Base-by-base conservation (phyloP, 1,140 invertebrate genomes). In the Megathymus violae region DNA sequence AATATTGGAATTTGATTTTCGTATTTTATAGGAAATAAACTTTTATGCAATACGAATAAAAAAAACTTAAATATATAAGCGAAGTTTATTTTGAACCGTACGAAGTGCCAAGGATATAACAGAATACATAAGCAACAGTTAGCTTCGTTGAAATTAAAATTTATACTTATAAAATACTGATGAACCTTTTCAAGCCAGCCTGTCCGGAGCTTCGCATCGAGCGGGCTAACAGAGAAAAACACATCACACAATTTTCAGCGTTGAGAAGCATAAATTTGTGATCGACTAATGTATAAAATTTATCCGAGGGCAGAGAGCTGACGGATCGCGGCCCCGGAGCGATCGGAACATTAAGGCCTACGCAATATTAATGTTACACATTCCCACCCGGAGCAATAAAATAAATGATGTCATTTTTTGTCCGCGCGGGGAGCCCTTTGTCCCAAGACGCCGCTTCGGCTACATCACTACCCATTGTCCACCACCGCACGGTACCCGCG, bases 331-430 rank as follows among this genome's bases (percentile, higher is more conserved):
- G 60, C 78, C 85, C 85, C 78, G 82, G 78, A 82, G 85, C 85
- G 84, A 81, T 85, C 70, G 67, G 69, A 75, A 76, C 80, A 87
- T 89, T 86, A 83, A 78, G 78, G 78, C 74, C 83, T 82, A 80
- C 80, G 74, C 80, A 78, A 88, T 88, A 90, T 88, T 90, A 90
- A 88, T 88, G 80, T 84, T 78, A 64, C 79, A 80, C 77, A 89
- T 88, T 90, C 85, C 85, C 85, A 85, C 82, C 82, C 85, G 80
- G 69, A 69, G 82, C 83, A 90, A 90, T 90, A 88, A 90, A 90
- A 90, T 90, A 88, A 90, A 90, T 90, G 88, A 90, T 88, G 88
- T 88, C 85, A 90, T 90, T 90, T 90, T 90, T 90, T 90, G 83
- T 88, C 76, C 79, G 77, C 66, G 62, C 76, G 75, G 84, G 82